Percentiles rank a stretch among this genome's conserved stretches.
phyloP scores from a whole-genome alignment of 1,140 invertebrate species.

The Drosophila fuyamai region DNA sequence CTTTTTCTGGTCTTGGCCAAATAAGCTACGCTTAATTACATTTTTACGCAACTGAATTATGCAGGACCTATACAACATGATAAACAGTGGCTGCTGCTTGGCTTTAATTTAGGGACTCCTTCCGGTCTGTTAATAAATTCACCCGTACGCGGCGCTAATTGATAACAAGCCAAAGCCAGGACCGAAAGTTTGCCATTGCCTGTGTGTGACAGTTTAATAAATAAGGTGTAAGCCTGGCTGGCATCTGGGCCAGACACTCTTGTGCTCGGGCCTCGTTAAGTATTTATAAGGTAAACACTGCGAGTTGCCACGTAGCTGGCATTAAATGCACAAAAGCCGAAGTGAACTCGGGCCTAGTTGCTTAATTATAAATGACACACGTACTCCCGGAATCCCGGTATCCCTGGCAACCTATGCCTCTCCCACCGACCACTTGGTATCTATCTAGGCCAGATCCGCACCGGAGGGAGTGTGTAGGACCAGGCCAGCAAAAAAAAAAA shows the following conservation, averaged over 20 bases:
- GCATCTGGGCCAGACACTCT: constrained; percentile 53
- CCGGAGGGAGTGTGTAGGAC: constrained; percentile 23
- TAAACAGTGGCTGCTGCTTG: constrained; percentile 54
- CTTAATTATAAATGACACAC: constrained; percentile 84
- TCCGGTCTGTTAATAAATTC: constrained; percentile 64
- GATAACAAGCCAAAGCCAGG: constrained; percentile 67
- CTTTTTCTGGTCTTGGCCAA: constrained; percentile 44
- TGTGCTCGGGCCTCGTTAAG: constrained; percentile 65
- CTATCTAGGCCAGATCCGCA: constrained; percentile 63
- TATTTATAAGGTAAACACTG: constrained; percentile 77
- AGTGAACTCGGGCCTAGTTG: constrained; percentile 71
- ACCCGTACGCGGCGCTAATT: constrained; percentile 68
- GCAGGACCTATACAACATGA: constrained; percentile 73
- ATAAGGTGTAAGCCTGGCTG: constrained; percentile 69
- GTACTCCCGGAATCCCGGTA: constrained; percentile 32
- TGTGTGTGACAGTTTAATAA: constrained; percentile 63
- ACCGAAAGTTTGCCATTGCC: constrained; percentile 30
- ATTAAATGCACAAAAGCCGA: constrained; percentile 76
- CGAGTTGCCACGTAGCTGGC: constrained; percentile 60
- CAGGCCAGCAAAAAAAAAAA: constrained; percentile 25
- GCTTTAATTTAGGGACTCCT: constrained; percentile 35
- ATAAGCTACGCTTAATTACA: constrained; percentile 76
- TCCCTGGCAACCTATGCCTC: constrained; percentile 20
- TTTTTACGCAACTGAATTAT: constrained; percentile 77
- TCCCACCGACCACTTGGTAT: constrained; percentile 39